Evolutionary conservation across 2,888 invertebrate species (phyloP).

Genomic region (Imbricaverruca yamaguchii): DNA sequence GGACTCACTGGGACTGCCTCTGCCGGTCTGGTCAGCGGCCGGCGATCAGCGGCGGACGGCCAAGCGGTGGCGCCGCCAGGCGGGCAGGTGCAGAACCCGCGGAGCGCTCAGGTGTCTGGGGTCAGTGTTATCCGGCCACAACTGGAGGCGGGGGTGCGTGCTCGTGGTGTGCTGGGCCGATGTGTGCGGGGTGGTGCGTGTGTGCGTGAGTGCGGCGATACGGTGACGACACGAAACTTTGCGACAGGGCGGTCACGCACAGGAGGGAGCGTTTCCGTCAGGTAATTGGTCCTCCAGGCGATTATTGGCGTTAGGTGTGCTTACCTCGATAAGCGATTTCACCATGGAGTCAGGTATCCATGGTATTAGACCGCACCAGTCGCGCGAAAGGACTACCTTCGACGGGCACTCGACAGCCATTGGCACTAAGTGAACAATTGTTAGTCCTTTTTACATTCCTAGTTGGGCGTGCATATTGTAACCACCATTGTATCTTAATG

Average conservation of each 20-base stretch:
- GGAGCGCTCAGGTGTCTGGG: slow-evolving; percentile 18
- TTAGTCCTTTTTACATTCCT: no score
- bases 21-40: slow-evolving; percentile 28
- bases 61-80: slow-evolving; percentile 27
- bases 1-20: background rate
- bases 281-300: background rate
- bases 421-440: no score
- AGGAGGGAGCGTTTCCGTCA: background rate
- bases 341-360: no score
- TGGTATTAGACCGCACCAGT: no score
- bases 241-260: background rate
- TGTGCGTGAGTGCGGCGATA: background rate
- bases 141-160: slow-evolving; percentile 25
- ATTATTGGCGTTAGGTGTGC: background rate
- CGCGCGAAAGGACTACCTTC: no score
- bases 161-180: background rate
- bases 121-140: slow-evolving; percentile 18
- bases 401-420: no score
- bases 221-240: background rate
- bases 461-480: no score
- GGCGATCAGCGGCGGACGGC: slow-evolving; percentile 25
- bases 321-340: no score
- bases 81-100: slow-evolving; percentile 20
- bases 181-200: background rate
- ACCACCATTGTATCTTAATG: no score